phyloP scores from a whole-genome alignment of 2,797 vertebrate genomes.

The Clarias laeviceps region DNA sequence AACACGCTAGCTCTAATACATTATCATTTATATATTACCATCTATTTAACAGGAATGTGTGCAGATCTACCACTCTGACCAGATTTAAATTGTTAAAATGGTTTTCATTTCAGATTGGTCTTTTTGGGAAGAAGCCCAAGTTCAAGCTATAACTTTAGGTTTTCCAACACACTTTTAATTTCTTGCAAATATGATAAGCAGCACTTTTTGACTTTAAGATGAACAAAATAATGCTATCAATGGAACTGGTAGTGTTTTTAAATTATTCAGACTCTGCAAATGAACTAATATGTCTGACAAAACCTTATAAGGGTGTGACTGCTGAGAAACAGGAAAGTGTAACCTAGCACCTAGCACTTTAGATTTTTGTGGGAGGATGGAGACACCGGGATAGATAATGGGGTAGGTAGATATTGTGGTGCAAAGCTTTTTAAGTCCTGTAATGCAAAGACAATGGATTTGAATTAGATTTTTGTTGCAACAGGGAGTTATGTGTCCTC shows the following conservation, averaged over 20 bases:
- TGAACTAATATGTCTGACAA: neutral
- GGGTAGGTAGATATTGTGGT: conserved; percentile 1
- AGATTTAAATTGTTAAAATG: neutral
- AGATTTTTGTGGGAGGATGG: neutral
- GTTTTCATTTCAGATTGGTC: neutral
- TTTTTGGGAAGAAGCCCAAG: neutral
- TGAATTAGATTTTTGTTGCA: conserved; percentile 12
- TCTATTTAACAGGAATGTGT: neutral
- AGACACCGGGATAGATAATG: neutral
- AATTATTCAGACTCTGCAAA: neutral
- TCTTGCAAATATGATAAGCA: neutral
- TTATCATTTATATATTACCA: neutral
- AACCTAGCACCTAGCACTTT: neutral
- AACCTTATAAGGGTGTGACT: neutral
- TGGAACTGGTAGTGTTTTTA: neutral
- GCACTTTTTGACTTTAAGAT: neutral
- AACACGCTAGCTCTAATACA: neutral
- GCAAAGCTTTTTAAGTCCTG: neutral
- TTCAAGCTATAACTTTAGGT: neutral
- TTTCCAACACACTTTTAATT: neutral
- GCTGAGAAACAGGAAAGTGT: neutral
- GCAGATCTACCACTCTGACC: neutral
- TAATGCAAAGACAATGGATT: neutral
- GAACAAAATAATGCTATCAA: neutral
- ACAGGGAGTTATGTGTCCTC: neutral